Evolutionary conservation across 2,797 vertebrate genomes (phyloP), one percentile per base, ranked within the genome.

Genomic region (Onychomys torridus): DNA sequence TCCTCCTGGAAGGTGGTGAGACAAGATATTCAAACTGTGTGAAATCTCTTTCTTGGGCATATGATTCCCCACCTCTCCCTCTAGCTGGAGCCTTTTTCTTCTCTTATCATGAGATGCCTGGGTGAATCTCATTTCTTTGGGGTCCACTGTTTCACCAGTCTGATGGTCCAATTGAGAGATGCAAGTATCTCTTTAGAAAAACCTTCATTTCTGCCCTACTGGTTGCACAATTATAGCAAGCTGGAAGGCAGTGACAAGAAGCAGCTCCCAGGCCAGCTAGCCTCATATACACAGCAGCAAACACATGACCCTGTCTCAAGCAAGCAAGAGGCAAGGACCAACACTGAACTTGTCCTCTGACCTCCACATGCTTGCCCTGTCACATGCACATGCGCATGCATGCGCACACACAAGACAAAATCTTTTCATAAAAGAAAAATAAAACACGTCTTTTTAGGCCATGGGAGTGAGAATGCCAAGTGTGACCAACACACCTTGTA

Each of bases 401-500:
- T 16, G 0, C 17, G 3, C 55, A 13, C 76, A 49, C 76, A 76
- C 43, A 57, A 29, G 46, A 86, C 52, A n/a, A 49, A 61, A 40
- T 37, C 46, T 57, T 37, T 55, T 55, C 27, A 71, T 71, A 37
- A 37, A 37, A 52, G 43, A 69, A 71, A 87, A 57, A 55, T 11
- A 40, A n/a, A 55, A 55, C 19, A 67, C n/a, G 19, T n/a, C 27
- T 25, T 40, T 55, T 83, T 75, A 82, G 59, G 17, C 12, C 95
- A 85, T 75, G 69, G 89, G 17, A 82, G 46, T 77, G 37, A 88
- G 49, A 49, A 57, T 2, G 21, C 25, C 75, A 73, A 94, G 40
- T 88, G 59, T 90, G 63, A 89, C 6, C 79, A 85, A 79, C 61
- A 8, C 11, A 46, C 37, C 86, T 69, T 95, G 71, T 40, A 79